Evolutionary conservation across 1,140 invertebrate species (phyloP).

Genomic region (Drosophila leontia): DNA sequence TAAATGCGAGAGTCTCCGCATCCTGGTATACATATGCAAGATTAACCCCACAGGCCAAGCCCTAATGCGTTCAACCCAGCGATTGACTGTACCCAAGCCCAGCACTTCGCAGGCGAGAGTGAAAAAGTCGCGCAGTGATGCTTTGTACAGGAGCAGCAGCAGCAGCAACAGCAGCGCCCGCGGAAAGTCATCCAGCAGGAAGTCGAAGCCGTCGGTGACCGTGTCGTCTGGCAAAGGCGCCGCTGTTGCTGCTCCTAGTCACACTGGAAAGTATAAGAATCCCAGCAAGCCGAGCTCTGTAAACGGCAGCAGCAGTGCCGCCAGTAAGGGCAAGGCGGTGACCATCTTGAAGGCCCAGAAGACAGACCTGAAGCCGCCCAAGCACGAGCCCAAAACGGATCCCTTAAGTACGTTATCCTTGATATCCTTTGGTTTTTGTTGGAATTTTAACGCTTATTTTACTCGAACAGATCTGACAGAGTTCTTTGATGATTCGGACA

Average conservation of each 20-base stretch:
- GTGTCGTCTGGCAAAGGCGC: conserved; percentile 9
- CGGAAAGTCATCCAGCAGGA: conserved; percentile 16
- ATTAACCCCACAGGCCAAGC: conserved; percentile 39
- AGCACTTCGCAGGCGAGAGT: conserved; percentile 4
- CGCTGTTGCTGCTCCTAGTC: not conserved
- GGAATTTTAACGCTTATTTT: not conserved
- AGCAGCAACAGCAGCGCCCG: conserved; percentile 10
- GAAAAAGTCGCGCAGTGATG: conserved; percentile 20
- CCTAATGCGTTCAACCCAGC: conserved; percentile 51
- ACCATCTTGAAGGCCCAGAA: conserved; percentile 66
- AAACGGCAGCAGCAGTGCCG: conserved; percentile 38
- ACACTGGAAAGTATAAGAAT: not conserved
- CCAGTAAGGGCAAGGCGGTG: conserved; percentile 47
- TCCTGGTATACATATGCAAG: not conserved
- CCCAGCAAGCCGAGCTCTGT: conserved; percentile 3
- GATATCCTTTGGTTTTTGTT: not conserved
- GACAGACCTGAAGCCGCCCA: conserved; percentile 27
- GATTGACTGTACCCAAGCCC: conserved; percentile 27
- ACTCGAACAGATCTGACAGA: conserved; percentile 37
- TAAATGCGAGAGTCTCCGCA: too few relatives aligned
- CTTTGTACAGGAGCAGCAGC: conserved; percentile 12
- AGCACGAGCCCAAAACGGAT: conserved; percentile 64
- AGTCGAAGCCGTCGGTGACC: not conserved
- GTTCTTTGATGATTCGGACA: conserved; percentile 44
- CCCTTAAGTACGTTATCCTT: conserved; percentile 52